Conservation (phyloP, 2,888 invertebrate species). For the Orgyia antiqua region DNA sequence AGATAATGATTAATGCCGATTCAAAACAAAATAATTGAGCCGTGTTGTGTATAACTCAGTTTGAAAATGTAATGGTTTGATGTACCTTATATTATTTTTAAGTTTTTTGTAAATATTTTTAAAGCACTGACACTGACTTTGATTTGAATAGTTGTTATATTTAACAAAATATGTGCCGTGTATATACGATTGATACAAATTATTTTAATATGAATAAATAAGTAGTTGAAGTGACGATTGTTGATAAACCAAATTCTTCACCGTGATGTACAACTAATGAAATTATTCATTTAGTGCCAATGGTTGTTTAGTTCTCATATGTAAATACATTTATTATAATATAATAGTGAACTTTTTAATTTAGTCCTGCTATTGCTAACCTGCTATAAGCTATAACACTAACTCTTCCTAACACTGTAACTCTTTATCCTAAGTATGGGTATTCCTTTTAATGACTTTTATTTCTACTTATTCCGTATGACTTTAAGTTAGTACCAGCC, state of each 20-base stretch:
- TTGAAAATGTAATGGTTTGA: constrained; percentile 34
- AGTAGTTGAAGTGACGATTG: constrained; percentile 33
- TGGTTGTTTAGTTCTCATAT: constrained; percentile 40
- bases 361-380: constrained; percentile 1
- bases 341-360: too few species aligned
- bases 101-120: constrained; percentile 61
- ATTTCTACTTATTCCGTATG: too few species aligned
- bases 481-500: too few species aligned
- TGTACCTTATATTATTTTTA: constrained; percentile 61
- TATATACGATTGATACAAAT: constrained; percentile 67
- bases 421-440: too few species aligned
- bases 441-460: too few species aligned
- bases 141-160: constrained; percentile 47
- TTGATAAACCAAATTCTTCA: constrained; percentile 64
- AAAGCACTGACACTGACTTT: constrained; percentile 52
- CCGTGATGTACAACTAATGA: constrained; percentile 66
- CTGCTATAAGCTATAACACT: not conserved
- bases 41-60: constrained; percentile 19
- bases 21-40: constrained; percentile 26
- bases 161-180: constrained; percentile 69
- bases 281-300: constrained; percentile 60
- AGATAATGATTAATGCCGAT: constrained; percentile 5
- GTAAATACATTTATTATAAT: constrained; percentile 29
- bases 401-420: too few species aligned
- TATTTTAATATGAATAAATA: constrained; percentile 32